Conservation (phyloP, 2,888 invertebrate species). For the Oegoconia quadripuncta region DNA sequence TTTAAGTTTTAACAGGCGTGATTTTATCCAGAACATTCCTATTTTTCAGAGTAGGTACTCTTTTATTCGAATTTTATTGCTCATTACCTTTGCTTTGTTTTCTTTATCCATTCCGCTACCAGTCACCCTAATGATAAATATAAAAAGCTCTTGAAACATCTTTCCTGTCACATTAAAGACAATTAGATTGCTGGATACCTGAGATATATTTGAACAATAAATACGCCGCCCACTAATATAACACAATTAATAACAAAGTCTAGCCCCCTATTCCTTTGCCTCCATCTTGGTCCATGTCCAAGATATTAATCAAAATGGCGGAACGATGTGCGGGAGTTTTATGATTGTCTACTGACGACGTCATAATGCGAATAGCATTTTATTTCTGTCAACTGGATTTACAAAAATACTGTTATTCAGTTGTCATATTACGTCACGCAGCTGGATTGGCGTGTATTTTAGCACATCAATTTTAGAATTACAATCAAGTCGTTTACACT, state of each 20-base stretch:
- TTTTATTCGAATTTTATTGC: no score
- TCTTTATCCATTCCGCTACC: no score
- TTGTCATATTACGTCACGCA: slow-evolving; percentile 8
- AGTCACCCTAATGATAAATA: no score
- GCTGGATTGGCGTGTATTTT: not conserved
- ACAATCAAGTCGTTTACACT: not conserved
- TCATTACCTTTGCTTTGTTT: no score
- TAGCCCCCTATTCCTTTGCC: slow-evolving; percentile 15
- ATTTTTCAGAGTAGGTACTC: no score
- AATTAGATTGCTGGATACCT: not conserved
- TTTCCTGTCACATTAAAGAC: no score
- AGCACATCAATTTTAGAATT: not conserved
- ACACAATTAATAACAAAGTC: no score
- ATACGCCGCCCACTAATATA: not conserved
- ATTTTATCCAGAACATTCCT: no score
- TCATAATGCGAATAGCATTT: slow-evolving; percentile 24
- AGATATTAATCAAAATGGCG: slow-evolving; percentile 66
- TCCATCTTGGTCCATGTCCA: slow-evolving; percentile 55
- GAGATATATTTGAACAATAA: slow-evolving; percentile 4
- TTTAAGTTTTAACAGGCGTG: no score
- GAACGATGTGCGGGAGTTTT: slow-evolving; percentile 59
- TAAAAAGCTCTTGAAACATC: no score
- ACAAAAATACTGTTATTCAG: slow-evolving; percentile 10
- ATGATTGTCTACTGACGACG: slow-evolving; percentile 40
- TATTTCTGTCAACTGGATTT: slow-evolving; percentile 31